A percentile compares a stretch with the other conserved stretches of the same genome.
These are phyloP conservation scores for Maniola jurtina DNA, from an alignment of 1,140 invertebrate species.

Conservation along the genomic window DNA sequence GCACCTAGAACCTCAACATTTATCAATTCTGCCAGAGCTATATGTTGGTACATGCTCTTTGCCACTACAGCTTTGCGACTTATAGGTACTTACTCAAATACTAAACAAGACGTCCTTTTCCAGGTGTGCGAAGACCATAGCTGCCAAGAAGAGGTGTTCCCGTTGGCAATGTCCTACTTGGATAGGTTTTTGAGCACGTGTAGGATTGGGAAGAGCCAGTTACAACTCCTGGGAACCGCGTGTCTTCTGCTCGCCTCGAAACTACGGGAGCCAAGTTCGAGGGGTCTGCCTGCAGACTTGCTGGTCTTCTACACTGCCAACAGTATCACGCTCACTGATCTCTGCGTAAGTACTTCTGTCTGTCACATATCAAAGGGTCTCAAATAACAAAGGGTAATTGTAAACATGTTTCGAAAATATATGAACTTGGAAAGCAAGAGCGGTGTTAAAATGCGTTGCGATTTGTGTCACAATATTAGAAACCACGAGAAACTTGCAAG, in stretches of 20 bases:
- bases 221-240: conserved; percentile 93
- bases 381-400: no score
- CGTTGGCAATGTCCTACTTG: conserved; percentile 93
- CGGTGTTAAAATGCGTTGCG: no score
- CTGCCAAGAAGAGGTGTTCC: conserved; percentile 95
- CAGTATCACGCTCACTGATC: conserved; percentile 89
- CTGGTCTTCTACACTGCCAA: conserved; percentile 95
- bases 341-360: conserved; percentile 86
- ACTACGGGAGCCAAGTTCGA: conserved; percentile 86
- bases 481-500: no score
- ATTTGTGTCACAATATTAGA: no score
- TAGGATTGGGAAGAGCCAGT: conserved; percentile 88
- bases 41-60: no score
- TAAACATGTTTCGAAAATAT: no score
- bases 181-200: conserved; percentile 93
- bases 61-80: no score
- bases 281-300: conserved; percentile 87
- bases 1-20: no score
- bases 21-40: no score
- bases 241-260: conserved; percentile 95
- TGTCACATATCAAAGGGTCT: no score
- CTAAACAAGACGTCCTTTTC: conserved; percentile 47
- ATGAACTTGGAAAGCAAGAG: no score
- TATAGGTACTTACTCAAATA: conserved; percentile 20
- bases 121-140: conserved; percentile 96